A percentile compares a stretch with the other conserved stretches of the same genome.
phyloP scores from a whole-genome alignment of 1,140 invertebrate species.

The Drosophila seguyi region DNA sequence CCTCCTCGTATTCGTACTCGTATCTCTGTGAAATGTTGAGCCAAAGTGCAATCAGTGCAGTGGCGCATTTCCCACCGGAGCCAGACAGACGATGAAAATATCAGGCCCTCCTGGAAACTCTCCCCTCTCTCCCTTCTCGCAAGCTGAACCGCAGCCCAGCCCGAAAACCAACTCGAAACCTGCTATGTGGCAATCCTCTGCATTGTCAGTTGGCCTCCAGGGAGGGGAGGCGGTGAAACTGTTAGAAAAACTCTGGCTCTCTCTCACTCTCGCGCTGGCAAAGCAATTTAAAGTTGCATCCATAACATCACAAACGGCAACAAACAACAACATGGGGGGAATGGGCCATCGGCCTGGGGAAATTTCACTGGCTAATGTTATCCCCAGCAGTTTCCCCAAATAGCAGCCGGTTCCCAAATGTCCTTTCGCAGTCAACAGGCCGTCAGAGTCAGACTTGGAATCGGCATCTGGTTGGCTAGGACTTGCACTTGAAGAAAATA shows the following conservation, averaged over 20 bases:
- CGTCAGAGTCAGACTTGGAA: constrained; percentile 48
- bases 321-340: constrained; percentile 23
- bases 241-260: constrained; percentile 66
- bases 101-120: constrained; percentile 17
- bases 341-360: constrained; percentile 67
- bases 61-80: constrained; percentile 77
- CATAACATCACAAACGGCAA: constrained; percentile 71
- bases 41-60: constrained; percentile 80
- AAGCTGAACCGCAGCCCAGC: background rate
- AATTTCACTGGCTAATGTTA: constrained; percentile 79
- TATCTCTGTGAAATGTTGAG: constrained; percentile 78
- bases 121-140: background rate
- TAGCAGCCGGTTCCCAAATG: constrained; percentile 19
- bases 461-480: constrained; percentile 13
- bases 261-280: constrained; percentile 40
- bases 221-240: constrained; percentile 20
- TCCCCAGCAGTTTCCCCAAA: constrained; percentile 25
- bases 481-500: constrained; percentile 1
- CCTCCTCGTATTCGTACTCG: constrained; percentile 20
- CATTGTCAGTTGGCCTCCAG: constrained; percentile 58
- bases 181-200: constrained; percentile 63
- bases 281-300: constrained; percentile 83
- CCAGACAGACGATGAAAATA: constrained; percentile 56
- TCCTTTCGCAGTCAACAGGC: constrained; percentile 60
- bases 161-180: constrained; percentile 12